Percentiles rank a stretch among this genome's conserved stretches.
These are phyloP conservation scores for Tiliacea aurago DNA, from an alignment of 2,888 invertebrate genomes.

Conservation along the genomic window DNA sequence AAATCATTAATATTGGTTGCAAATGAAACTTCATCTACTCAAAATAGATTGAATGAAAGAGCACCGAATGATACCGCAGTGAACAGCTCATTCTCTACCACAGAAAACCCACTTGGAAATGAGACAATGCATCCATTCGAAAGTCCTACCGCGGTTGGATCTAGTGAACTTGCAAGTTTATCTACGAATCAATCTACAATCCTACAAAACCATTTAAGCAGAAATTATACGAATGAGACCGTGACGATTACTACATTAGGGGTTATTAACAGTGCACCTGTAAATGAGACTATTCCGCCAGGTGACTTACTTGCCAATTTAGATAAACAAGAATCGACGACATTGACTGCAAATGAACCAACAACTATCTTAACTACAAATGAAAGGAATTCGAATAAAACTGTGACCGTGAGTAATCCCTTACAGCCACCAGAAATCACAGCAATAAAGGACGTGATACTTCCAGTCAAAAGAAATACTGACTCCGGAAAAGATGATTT, in stretches of 20 bases:
- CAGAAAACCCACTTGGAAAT: not conserved
- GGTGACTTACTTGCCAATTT: not conserved
- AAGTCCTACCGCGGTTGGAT: not conserved
- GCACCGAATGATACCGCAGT: not conserved
- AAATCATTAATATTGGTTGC: not conserved
- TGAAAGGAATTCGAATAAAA: not conserved
- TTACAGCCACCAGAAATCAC: not conserved
- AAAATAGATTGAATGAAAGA: not conserved
- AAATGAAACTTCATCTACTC: not conserved
- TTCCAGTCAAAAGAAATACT: not conserved
- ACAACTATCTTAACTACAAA: not conserved
- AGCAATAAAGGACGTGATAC: not conserved
- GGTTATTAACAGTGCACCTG: not conserved
- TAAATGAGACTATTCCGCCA: not conserved
- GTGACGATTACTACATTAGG: not conserved
- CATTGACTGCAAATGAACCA: not conserved
- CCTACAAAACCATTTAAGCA: not conserved
- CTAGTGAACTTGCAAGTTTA: not conserved
- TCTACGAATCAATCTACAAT: not conserved
- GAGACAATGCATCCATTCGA: not conserved
- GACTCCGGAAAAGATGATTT: not conserved
- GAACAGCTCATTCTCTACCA: not conserved
- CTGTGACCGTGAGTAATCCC: not conserved
- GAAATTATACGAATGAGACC: not conserved
- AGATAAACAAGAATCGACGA: not conserved